phyloP scores from a whole-genome alignment of 1,140 invertebrate genomes.

The Drosophila kanapiae region DNA sequence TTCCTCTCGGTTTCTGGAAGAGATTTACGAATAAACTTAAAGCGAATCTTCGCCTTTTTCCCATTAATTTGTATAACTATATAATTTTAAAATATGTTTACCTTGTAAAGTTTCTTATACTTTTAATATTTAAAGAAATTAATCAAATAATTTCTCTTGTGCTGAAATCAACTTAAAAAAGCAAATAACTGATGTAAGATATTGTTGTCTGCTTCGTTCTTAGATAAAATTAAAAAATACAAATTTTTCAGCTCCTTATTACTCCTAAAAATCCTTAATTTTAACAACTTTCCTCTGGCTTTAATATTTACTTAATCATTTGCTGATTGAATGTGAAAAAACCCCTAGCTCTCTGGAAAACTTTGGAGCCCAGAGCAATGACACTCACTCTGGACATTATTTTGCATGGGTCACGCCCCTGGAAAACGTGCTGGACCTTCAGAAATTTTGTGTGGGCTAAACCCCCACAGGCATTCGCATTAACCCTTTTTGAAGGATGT shows the following conservation, averaged over 20 bases:
- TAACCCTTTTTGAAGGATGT: constrained; percentile 57
- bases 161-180: too few relatives aligned
- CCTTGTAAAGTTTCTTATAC: too few relatives aligned
- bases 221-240: too few relatives aligned
- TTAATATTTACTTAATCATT: constrained; percentile 19
- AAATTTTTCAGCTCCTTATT: not conserved
- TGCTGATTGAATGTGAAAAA: not conserved
- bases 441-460: constrained; percentile 41
- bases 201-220: too few relatives aligned
- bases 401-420: constrained; percentile 63
- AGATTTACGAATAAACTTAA: not conserved
- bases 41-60: not conserved
- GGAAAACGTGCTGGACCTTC: constrained; percentile 63
- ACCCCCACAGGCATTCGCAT: constrained; percentile 15
- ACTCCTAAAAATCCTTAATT: not conserved
- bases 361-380: constrained; percentile 43
- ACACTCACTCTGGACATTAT: constrained; percentile 50
- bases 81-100: too few relatives aligned
- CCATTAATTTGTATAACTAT: too few relatives aligned
- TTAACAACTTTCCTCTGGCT: constrained; percentile 2
- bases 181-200: too few relatives aligned
- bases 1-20: not conserved
- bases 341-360: not conserved
- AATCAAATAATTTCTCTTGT: too few relatives aligned
- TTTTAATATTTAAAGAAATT: too few relatives aligned